phyloP scores from a whole-genome alignment of 2,113 vertebrate genomes.

The Hucho hucho region DNA sequence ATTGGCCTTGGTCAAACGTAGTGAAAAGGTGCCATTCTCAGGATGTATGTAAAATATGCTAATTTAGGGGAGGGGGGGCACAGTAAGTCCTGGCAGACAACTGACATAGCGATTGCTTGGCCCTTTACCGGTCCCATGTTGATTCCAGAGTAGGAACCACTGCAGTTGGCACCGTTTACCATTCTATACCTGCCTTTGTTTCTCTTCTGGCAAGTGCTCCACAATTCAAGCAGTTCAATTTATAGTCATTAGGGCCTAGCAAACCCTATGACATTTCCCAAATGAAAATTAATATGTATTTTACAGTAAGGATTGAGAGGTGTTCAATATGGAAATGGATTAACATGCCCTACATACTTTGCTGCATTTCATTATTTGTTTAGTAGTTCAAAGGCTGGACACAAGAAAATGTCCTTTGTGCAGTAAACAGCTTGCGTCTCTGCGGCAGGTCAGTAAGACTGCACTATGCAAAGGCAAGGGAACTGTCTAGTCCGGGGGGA shows the following conservation, averaged over 20 bases:
- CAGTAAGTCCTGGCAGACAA: no score
- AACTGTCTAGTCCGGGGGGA: background rate
- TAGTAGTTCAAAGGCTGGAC: background rate
- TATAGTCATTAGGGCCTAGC: background rate
- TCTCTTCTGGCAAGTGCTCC: no score
- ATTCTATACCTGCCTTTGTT: no score
- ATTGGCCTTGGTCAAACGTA: no score
- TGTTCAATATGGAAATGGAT: conserved; percentile 13
- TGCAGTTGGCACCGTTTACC: no score
- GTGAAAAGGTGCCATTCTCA: no score
- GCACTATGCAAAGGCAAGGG: background rate
- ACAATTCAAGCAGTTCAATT: no score
- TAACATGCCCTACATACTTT: conserved; percentile 18
- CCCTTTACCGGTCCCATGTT: background rate
- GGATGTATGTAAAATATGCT: background rate
- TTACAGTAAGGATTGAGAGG: background rate
- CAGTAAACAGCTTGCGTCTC: background rate
- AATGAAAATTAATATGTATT: background rate
- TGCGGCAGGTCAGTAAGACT: background rate
- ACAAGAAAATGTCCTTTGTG: conserved; percentile 10
- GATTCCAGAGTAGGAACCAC: no score
- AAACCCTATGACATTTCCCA: background rate
- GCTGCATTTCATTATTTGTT: conserved; percentile 2
- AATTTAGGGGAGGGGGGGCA: no score
- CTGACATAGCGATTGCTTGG: background rate